Evolutionary conservation across 92 coral and sea anemone species (phyloP).

Genomic region (Parazoanthus atlanticus): DNA sequence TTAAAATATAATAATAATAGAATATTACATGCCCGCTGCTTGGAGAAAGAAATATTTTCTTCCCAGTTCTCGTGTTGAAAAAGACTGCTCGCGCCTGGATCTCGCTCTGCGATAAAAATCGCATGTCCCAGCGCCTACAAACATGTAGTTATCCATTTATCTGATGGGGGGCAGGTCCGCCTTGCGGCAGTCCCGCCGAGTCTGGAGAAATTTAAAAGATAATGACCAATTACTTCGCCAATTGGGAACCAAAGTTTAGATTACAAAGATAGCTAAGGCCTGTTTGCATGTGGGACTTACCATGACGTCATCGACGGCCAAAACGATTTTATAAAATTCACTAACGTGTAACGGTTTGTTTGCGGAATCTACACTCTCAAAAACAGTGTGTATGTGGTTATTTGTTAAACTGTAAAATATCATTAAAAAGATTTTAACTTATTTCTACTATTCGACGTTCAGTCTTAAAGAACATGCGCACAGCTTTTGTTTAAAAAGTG

Average conservation of each 20-base stretch:
- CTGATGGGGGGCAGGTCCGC: constrained; percentile 62
- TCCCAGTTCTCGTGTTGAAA: no score
- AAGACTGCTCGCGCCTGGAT: no score
- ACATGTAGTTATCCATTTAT: no score
- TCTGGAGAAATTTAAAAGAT: constrained; percentile 90
- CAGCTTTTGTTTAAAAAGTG: not conserved
- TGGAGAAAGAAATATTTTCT: no score
- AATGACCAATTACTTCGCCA: constrained; percentile 63
- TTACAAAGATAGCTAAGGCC: not conserved
- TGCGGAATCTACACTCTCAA: not conserved
- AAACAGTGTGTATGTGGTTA: not conserved
- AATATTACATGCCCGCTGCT: no score
- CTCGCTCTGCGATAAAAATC: no score
- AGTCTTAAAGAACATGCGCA: not conserved
- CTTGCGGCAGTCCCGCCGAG: constrained; percentile 69
- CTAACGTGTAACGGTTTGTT: not conserved
- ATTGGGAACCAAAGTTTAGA: not conserved
- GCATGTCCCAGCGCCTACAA: no score
- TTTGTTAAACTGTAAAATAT: not conserved
- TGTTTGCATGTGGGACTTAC: constrained; percentile 1
- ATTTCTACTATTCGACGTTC: not conserved
- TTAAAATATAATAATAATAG: no score
- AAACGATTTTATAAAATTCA: not conserved
- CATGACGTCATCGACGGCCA: not conserved
- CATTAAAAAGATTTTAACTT: not conserved